Conservation (phyloP, 1,140 invertebrate genomes). For the Paramacrobiotus metropolitanus region DNA sequence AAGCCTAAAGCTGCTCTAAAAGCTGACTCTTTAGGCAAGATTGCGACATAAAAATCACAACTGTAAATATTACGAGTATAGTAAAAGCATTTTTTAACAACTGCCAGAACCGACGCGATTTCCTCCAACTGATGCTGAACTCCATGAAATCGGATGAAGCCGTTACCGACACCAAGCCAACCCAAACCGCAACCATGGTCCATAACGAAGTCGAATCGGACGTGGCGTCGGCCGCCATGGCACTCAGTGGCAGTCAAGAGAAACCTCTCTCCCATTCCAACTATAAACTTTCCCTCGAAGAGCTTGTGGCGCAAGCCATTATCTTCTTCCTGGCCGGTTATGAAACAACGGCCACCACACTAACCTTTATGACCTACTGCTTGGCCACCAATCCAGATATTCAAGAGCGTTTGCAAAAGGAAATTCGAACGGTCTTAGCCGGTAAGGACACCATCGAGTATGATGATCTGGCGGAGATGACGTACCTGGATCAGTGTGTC, state of each 20-base stretch:
- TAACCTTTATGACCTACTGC: constrained; percentile 25
- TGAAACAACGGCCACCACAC: constrained; percentile 26
- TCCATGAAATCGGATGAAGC: too few relatives aligned
- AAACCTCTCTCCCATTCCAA: neutral
- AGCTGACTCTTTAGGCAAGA: neutral
- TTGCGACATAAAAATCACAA: too few relatives aligned
- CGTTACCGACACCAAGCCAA: neutral
- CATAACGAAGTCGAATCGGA: too few relatives aligned
- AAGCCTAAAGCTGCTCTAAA: neutral
- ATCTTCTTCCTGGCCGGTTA: constrained; percentile 26
- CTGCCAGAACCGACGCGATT: too few relatives aligned
- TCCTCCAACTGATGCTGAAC: neutral
- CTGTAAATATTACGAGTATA: too few relatives aligned
- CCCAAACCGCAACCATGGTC: neutral
- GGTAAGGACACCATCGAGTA: neutral
- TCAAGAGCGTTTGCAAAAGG: constrained; percentile 24
- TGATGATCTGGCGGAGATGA: neutral
- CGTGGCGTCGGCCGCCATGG: too few relatives aligned
- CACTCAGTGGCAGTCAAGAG: neutral
- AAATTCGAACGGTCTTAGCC: constrained; percentile 15
- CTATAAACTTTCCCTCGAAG: constrained; percentile 13
- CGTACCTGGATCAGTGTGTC: constrained; percentile 12
- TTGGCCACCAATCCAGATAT: constrained; percentile 25
- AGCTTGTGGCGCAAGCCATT: constrained; percentile 24
- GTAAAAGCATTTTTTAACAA: too few relatives aligned